phyloP scores from a whole-genome alignment of 2,888 invertebrate genomes.

The Cotesia congregata region DNA sequence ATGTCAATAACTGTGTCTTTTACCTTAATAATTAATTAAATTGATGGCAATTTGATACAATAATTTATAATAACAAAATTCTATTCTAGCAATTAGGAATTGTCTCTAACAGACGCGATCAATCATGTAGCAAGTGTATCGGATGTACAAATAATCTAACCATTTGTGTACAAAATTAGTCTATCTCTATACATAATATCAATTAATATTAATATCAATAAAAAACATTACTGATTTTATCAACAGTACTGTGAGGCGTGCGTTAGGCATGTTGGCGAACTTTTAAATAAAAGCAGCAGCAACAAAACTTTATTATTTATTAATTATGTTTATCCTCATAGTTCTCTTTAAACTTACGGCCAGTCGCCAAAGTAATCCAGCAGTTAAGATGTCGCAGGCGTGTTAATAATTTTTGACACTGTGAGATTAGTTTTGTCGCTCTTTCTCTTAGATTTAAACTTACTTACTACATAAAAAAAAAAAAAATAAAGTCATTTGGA shows the following conservation, averaged over 20 bases:
- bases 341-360: constrained; percentile 58
- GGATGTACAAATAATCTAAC: background rate
- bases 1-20: too few species aligned
- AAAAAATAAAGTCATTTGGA: background rate
- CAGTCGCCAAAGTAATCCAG: constrained; percentile 57
- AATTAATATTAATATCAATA: too few species aligned
- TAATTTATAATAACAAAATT: background rate
- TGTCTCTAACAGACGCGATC: background rate
- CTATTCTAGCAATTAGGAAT: background rate
- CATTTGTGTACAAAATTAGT: too few species aligned
- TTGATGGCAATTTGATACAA: background rate
- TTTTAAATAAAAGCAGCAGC: constrained; percentile 21
- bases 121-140: background rate
- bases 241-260: background rate
- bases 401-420: constrained; percentile 50
- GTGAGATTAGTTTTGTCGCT: constrained; percentile 35
- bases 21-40: background rate
- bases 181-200: too few species aligned
- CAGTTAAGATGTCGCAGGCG: constrained; percentile 49
- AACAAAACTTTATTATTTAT: constrained; percentile 6
- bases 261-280: constrained; percentile 8
- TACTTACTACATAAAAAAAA: too few species aligned
- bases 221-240: background rate
- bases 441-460: background rate
- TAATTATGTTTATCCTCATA: constrained; percentile 15